phyloP scores from a whole-genome alignment of 1,140 invertebrate genomes.

The Pentalonia nigronervosa region DNA sequence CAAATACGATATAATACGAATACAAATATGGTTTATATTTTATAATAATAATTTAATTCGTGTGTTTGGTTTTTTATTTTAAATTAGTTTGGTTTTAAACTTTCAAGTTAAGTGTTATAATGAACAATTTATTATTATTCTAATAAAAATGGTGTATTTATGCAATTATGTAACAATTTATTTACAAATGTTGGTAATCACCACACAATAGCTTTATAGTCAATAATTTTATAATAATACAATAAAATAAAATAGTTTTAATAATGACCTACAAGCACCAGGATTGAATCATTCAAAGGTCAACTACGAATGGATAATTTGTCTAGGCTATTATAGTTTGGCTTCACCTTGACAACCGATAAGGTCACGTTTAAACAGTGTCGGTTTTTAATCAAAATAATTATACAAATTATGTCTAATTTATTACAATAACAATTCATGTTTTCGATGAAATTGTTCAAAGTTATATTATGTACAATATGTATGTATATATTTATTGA shows the following conservation, averaged over 20 bases:
- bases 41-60: neutral
- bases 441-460: neutral
- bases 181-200: neutral
- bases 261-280: slow-evolving; percentile 28
- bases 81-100: neutral
- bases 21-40: no score
- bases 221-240: neutral
- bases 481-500: neutral
- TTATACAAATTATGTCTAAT: neutral
- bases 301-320: slow-evolving; percentile 13
- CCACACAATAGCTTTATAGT: neutral
- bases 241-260: slow-evolving; percentile 12
- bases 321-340: neutral
- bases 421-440: neutral
- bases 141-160: neutral
- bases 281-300: neutral
- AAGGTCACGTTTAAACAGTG: slow-evolving; percentile 23
- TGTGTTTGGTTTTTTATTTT: no score
- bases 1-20: no score
- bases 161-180: neutral
- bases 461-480: neutral
- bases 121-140: neutral
- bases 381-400: slow-evolving; percentile 36
- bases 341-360: slow-evolving; percentile 33
- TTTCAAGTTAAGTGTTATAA: no score